Percentiles rank a stretch among this genome's conserved stretches.
Conservation (phyloP, 2,113 vertebrate species). For the Rhea americana region DNA sequence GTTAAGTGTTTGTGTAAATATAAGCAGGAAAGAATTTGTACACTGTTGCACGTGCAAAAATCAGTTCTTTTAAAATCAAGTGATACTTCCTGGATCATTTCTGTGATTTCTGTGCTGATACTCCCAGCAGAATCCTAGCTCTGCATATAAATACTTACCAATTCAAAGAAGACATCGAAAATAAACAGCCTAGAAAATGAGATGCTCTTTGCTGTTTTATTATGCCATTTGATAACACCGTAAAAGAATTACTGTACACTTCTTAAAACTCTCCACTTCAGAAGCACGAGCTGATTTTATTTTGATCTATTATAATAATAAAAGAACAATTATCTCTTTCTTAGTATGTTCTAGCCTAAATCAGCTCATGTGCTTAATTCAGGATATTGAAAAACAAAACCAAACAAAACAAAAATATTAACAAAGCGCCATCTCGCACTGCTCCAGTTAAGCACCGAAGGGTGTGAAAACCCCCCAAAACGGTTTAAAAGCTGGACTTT, state of each 20-base stretch:
- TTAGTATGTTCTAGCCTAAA: background rate
- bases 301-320: slow-evolving; percentile 46
- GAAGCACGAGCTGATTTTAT: slow-evolving; percentile 35
- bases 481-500: background rate
- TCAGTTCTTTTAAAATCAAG: background rate
- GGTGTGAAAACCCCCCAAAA: background rate
- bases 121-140: slow-evolving; percentile 30
- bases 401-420: background rate
- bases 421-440: background rate
- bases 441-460: background rate
- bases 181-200: slow-evolving; percentile 59
- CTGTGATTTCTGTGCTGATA: background rate
- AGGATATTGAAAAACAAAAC: background rate
- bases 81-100: background rate
- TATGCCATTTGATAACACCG: slow-evolving; percentile 54
- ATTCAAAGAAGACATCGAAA: slow-evolving; percentile 41
- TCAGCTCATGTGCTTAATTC: background rate
- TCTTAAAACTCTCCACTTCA: slow-evolving; percentile 28
- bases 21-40: background rate
- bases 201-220: slow-evolving; percentile 50
- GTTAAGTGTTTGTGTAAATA: background rate
- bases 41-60: background rate
- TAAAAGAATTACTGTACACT: slow-evolving; percentile 47
- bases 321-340: slow-evolving; percentile 31
- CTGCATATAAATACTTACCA: slow-evolving; percentile 55